Conservation (phyloP, 2,888 invertebrate genomes). For the Mylabris sibirica region DNA sequence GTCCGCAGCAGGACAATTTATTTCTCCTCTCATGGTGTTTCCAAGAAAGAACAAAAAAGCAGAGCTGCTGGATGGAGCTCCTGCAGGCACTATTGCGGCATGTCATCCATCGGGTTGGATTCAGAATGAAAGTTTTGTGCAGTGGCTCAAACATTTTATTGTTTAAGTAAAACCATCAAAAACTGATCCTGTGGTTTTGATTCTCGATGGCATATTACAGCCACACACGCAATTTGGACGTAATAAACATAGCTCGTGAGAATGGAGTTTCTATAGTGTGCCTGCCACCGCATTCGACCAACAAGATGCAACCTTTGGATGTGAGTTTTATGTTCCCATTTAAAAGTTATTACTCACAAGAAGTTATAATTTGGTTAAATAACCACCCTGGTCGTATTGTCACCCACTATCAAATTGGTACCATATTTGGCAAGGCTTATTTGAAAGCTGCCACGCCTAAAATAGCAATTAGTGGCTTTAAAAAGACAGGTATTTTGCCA, state of each 20-base stretch:
- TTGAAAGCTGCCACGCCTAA: background rate
- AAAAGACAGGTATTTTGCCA: no score
- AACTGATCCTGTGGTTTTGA: slow-evolving; percentile 35
- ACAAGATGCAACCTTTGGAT: slow-evolving; percentile 34
- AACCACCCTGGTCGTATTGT: slow-evolving; percentile 12
- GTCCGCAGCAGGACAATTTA: slow-evolving; percentile 32
- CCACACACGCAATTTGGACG: slow-evolving; percentile 31
- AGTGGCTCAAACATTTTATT: slow-evolving; percentile 38
- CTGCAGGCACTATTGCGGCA: slow-evolving; percentile 44
- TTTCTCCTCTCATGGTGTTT: slow-evolving; percentile 22
- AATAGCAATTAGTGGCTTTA: background rate
- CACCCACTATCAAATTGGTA: background rate
- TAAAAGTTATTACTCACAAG: slow-evolving; percentile 20
- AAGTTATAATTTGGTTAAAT: slow-evolving; percentile 18
- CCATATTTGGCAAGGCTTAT: background rate
- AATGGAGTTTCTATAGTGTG: slow-evolving; percentile 46
- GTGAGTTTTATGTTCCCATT: slow-evolving; percentile 29
- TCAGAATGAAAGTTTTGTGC: slow-evolving; percentile 34
- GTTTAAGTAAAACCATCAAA: slow-evolving; percentile 28
- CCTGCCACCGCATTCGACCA: slow-evolving; percentile 50
- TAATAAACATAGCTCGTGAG: slow-evolving; percentile 27
- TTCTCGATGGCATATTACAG: slow-evolving; percentile 36
- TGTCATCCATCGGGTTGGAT: slow-evolving; percentile 39
- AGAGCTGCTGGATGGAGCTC: slow-evolving; percentile 48
- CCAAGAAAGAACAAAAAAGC: slow-evolving; percentile 42